Percentiles rank a stretch among this genome's conserved stretches.
These are phyloP conservation scores for Steatornis caripensis DNA, from an alignment of 2,113 vertebrate species.

Conservation along the genomic window DNA sequence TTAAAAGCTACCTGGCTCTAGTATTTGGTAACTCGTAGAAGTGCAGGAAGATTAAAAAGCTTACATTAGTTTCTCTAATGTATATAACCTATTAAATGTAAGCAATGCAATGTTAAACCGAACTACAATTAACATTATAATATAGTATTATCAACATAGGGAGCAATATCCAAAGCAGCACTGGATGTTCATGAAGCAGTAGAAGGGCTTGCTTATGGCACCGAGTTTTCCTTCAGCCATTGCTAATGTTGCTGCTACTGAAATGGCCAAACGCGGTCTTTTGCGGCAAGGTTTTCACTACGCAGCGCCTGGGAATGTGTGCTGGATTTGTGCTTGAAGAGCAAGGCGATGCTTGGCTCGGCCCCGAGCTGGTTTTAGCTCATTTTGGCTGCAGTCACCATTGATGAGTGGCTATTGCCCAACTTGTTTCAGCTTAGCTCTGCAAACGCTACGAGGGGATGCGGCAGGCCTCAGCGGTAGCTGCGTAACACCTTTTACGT, in stretches of 20 bases:
- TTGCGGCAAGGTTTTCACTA: accelerated
- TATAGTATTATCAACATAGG: background rate
- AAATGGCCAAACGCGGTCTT: background rate
- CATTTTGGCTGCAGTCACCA: background rate
- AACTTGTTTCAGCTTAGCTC: background rate
- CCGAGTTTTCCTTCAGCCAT: background rate
- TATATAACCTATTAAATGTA: background rate
- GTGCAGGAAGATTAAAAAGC: background rate
- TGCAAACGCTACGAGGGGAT: too few relatives aligned
- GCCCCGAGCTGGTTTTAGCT: background rate
- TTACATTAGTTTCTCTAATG: background rate
- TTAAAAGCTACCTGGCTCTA: background rate
- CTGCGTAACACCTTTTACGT: background rate
- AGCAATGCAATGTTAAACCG: background rate
- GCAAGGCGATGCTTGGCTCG: background rate
- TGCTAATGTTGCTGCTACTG: background rate
- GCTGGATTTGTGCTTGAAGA: background rate
- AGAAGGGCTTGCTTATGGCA: background rate
- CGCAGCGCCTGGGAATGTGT: accelerated
- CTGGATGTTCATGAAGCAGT: background rate
- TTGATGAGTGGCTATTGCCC: too few relatives aligned
- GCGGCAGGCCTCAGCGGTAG: background rate
- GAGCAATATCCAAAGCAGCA: background rate
- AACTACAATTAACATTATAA: background rate
- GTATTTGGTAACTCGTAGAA: background rate